Evolutionary conservation across 2,797 vertebrate species (phyloP).

Genomic region (Tinamus major): DNA sequence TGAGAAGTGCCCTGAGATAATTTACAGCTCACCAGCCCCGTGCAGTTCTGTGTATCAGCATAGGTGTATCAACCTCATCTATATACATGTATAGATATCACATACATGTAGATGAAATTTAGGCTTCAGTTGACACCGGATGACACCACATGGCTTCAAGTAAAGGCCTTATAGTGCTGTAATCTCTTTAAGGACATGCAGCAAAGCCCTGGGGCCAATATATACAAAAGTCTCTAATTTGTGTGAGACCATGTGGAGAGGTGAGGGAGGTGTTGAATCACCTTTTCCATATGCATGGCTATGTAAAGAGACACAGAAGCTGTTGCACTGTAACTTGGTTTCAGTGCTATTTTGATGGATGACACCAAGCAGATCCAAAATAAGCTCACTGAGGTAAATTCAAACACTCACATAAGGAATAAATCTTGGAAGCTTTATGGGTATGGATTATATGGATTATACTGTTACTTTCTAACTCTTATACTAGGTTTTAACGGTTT

Average conservation of each 20-base stretch:
- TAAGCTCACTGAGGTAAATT: not conserved
- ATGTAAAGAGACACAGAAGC: not conserved
- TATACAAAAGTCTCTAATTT: not conserved
- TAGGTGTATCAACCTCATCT: not conserved
- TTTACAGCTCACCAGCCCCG: not conserved
- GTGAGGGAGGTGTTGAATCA: too few relatives aligned
- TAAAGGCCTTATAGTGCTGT: not conserved
- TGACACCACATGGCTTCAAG: not conserved
- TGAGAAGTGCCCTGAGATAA: not conserved
- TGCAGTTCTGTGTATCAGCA: not conserved
- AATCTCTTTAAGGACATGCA: not conserved
- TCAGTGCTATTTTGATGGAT: not conserved
- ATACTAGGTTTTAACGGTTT: not conserved
- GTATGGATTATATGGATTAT: not conserved
- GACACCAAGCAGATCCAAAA: not conserved
- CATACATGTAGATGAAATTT: not conserved
- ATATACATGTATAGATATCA: not conserved
- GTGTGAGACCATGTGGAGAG: not conserved
- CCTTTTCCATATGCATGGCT: too few relatives aligned
- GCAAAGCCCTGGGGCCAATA: not conserved
- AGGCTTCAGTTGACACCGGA: not conserved
- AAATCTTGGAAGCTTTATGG: not conserved
- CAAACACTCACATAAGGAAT: not conserved
- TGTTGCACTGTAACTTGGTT: not conserved
- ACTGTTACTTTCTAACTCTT: not conserved